Percentiles rank a stretch among this genome's conserved stretches.
Evolutionary conservation across 1,140 invertebrate genomes (phyloP).

Genomic region (Nephotettix cincticeps): DNA sequence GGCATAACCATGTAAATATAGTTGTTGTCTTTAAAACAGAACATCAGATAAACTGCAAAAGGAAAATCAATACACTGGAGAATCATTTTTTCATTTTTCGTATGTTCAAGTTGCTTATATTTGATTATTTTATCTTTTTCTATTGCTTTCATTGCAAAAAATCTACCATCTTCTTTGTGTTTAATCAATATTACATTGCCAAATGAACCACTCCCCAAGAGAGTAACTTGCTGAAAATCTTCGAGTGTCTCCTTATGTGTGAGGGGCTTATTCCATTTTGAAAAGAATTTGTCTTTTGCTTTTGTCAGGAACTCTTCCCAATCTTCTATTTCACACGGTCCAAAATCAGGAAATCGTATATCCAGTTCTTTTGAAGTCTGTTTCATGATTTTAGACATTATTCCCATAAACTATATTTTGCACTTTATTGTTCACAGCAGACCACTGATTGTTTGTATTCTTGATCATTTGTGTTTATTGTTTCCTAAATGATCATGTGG

Average conservation of each 20-base stretch:
- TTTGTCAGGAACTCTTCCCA: background rate
- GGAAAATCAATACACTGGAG: conserved; percentile 77
- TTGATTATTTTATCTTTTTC: conserved; percentile 86
- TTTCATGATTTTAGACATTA: too few relatives aligned
- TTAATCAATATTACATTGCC: conserved; percentile 83
- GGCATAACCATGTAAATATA: conserved; percentile 82
- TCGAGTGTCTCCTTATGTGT: conserved; percentile 24
- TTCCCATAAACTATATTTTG: too few relatives aligned
- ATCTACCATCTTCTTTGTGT: conserved; percentile 53
- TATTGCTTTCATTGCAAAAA: conserved; percentile 89
- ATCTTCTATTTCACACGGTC: background rate
- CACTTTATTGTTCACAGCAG: too few relatives aligned
- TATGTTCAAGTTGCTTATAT: conserved; percentile 83
- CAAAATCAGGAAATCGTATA: background rate
- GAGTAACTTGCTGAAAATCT: conserved; percentile 61
- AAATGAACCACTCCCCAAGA: conserved; percentile 87
- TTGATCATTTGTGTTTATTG: too few relatives aligned
- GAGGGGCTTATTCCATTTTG: background rate
- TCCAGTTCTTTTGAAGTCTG: background rate
- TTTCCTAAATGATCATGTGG: too few relatives aligned
- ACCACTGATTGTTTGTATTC: too few relatives aligned
- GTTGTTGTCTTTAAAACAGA: conserved; percentile 82
- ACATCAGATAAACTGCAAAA: conserved; percentile 80
- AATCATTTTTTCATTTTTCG: conserved; percentile 83
- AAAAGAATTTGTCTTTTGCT: background rate